Evolutionary conservation across 2,113 vertebrate species (phyloP).

Genomic region (Isurus oxyrinchus): DNA sequence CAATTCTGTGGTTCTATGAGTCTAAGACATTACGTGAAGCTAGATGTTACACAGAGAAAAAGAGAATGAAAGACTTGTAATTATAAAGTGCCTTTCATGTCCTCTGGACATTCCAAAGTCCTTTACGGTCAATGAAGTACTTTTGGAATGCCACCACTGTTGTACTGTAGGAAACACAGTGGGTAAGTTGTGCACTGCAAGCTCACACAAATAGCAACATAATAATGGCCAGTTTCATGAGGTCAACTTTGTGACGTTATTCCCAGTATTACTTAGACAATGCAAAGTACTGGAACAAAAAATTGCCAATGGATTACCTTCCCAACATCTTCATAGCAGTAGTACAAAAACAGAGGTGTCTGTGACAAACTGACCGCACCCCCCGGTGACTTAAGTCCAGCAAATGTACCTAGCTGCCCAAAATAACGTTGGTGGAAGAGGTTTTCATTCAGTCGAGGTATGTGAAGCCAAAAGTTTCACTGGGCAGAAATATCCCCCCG

Average conservation of each 20-base stretch:
- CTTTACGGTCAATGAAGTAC: too few species aligned
- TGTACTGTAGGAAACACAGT: too few species aligned
- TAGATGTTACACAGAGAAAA: background rate
- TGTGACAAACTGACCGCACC: background rate
- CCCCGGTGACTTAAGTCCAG: too few species aligned
- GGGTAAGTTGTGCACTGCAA: too few species aligned
- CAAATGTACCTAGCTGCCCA: background rate
- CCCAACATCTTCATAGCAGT: background rate
- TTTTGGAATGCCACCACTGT: too few species aligned
- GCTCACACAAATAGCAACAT: too few species aligned
- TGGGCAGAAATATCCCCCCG: too few species aligned
- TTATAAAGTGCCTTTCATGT: too few species aligned
- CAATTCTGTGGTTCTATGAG: too few species aligned
- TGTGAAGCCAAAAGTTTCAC: background rate
- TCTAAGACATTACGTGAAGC: background rate
- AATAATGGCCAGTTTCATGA: background rate
- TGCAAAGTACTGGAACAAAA: background rate
- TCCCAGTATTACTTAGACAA: background rate
- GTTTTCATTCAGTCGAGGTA: background rate
- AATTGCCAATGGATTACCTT: background rate
- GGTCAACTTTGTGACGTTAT: background rate
- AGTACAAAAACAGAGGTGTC: background rate
- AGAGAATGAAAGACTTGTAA: background rate
- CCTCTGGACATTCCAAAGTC: too few species aligned
- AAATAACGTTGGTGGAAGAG: background rate